These are phyloP conservation scores for Calameuta pallipes DNA, from an alignment of 2,888 invertebrate genomes.

Conservation along the genomic window DNA sequence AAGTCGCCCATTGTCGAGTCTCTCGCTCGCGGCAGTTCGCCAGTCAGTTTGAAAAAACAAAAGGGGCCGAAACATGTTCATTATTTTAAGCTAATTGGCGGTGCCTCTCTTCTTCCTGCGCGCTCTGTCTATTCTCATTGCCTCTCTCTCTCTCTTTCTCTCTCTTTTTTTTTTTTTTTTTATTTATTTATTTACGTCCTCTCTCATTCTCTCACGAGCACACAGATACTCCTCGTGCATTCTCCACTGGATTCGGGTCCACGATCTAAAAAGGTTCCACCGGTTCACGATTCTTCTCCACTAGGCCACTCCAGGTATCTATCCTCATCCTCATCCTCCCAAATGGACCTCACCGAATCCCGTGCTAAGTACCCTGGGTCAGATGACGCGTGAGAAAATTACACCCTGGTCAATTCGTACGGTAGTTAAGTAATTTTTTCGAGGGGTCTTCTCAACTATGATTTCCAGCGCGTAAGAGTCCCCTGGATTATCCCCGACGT, in stretches of 20 bases:
- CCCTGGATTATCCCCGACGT: neutral
- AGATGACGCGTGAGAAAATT: neutral
- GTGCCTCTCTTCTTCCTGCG: slow-evolving; percentile 53
- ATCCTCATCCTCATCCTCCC: neutral
- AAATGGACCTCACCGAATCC: neutral
- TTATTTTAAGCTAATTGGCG: slow-evolving; percentile 67
- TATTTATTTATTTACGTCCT: neutral
- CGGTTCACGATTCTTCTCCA: neutral
- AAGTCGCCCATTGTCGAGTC: slow-evolving; percentile 27
- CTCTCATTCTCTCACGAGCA: slow-evolving; percentile 6
- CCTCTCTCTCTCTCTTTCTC: slow-evolving; percentile 32
- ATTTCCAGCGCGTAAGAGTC: neutral
- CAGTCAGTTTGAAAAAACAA: slow-evolving; percentile 58
- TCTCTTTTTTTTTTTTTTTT: slow-evolving; percentile 29
- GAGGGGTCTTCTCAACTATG: neutral
- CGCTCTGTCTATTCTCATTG: slow-evolving; percentile 18
- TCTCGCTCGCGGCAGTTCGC: slow-evolving; percentile 52
- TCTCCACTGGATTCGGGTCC: neutral
- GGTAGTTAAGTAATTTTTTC: neutral
- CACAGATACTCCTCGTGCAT: neutral
- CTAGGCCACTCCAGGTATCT: neutral
- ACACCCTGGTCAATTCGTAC: neutral
- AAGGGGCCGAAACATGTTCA: slow-evolving; percentile 64
- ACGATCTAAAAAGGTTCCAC: neutral
- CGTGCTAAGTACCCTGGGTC: neutral